Conservation (phyloP, 2,113 vertebrate genomes). For the Neogale vison region DNA sequence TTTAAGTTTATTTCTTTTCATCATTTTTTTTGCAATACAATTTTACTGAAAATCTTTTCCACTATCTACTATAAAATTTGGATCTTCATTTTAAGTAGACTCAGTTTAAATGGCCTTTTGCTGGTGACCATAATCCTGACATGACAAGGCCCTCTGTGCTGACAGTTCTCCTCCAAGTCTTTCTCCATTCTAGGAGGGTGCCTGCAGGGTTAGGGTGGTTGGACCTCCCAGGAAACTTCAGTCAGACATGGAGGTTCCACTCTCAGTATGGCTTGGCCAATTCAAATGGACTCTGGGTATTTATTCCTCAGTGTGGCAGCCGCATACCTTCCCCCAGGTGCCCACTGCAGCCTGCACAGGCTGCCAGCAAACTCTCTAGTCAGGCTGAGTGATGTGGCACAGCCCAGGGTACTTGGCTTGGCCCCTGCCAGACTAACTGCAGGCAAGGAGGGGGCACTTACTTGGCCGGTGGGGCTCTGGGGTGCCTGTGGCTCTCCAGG, state of each 20-base stretch:
- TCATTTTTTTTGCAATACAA: background rate
- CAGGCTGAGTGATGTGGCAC: background rate
- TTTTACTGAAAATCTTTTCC: background rate
- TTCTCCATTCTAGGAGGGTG: background rate
- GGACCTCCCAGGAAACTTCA: background rate
- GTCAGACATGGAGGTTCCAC: background rate
- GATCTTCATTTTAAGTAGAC: conserved; percentile 11
- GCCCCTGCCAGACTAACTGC: conserved; percentile 57
- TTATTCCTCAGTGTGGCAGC: background rate
- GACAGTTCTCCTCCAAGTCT: background rate
- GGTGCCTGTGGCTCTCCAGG: conserved; percentile 87
- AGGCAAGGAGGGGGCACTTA: conserved; percentile 71
- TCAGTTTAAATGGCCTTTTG: background rate
- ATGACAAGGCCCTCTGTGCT: background rate
- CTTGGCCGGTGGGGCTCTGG: conserved; percentile 72
- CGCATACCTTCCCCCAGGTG: background rate
- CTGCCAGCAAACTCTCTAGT: background rate
- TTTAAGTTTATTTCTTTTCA: background rate
- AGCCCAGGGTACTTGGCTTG: background rate
- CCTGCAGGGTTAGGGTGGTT: background rate
- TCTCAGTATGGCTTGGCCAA: background rate
- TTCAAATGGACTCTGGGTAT: background rate
- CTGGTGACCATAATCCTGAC: background rate
- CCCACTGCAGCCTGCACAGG: background rate
- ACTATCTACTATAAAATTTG: background rate